Percentiles rank a stretch among this genome's conserved stretches.
Evolutionary conservation across 2,888 invertebrate genomes (phyloP).

Genomic region (Hanleya hanleyi): DNA sequence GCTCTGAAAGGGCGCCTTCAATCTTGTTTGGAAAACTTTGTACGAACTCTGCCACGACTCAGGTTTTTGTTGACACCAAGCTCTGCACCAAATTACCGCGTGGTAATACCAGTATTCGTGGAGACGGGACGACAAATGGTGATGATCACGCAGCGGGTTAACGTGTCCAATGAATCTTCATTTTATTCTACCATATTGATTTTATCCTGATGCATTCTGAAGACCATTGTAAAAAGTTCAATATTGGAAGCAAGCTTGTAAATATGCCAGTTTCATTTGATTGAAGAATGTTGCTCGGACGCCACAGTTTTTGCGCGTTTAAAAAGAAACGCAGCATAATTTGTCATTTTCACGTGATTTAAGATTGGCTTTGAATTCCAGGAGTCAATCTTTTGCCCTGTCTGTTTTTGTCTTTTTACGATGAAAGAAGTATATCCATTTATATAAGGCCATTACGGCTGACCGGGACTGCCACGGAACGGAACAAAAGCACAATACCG

Average conservation of each 20-base stretch:
- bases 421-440: no score
- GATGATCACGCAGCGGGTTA: neutral
- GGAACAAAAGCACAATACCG: no score
- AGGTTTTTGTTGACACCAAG: neutral
- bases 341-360: neutral
- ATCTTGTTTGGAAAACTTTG: neutral
- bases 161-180: neutral
- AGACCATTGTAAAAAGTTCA: neutral
- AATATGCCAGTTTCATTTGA: neutral
- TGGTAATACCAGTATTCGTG: neutral
- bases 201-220: neutral
- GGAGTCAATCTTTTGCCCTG: no score
- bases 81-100: neutral
- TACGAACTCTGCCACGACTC: neutral
- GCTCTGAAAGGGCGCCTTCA: neutral
- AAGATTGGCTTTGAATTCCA: neutral
- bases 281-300: neutral
- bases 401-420: no score
- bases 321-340: neutral
- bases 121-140: neutral
- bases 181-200: slow-evolving; percentile 3
- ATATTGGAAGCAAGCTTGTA: slow-evolving; percentile 1
- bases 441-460: no score
- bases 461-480: no score
- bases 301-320: neutral